Conservation (phyloP, 2,797 vertebrate species). For the Mus spretus region DNA sequence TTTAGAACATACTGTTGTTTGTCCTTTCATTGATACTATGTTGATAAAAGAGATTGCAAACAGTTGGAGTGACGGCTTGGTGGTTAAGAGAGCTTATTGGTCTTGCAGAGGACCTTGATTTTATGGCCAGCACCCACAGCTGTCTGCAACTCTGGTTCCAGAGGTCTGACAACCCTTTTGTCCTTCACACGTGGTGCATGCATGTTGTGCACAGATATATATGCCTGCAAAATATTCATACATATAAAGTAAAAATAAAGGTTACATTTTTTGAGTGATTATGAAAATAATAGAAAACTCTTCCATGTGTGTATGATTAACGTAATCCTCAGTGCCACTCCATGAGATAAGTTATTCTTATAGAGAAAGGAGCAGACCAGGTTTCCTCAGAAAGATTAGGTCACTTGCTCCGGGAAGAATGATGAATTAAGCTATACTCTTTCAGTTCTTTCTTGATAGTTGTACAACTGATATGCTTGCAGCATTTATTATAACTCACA, state of each 20-base stretch:
- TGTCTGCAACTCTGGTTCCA: neutral
- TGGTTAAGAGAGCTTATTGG: neutral
- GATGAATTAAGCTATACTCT: conserved; percentile 7
- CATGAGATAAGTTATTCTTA: neutral
- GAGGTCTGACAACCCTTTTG: neutral
- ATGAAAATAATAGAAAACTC: conserved; percentile 29
- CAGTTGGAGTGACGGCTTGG: neutral
- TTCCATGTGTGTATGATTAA: neutral
- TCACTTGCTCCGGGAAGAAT: neutral
- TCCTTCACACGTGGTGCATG: neutral
- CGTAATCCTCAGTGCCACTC: neutral
- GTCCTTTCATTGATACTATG: neutral
- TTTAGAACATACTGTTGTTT: conserved; percentile 24
- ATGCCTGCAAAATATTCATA: neutral
- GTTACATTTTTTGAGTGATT: neutral
- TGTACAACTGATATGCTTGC: neutral
- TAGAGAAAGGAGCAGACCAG: neutral
- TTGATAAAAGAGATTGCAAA: neutral
- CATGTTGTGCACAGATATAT: neutral
- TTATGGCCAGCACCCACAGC: neutral
- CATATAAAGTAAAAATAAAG: neutral
- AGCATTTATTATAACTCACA: neutral
- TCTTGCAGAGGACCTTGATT: neutral
- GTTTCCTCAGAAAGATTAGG: conserved; percentile 20
- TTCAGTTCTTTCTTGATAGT: neutral